Conservation (phyloP, 2,888 invertebrate species). For the Troides aeacus region DNA sequence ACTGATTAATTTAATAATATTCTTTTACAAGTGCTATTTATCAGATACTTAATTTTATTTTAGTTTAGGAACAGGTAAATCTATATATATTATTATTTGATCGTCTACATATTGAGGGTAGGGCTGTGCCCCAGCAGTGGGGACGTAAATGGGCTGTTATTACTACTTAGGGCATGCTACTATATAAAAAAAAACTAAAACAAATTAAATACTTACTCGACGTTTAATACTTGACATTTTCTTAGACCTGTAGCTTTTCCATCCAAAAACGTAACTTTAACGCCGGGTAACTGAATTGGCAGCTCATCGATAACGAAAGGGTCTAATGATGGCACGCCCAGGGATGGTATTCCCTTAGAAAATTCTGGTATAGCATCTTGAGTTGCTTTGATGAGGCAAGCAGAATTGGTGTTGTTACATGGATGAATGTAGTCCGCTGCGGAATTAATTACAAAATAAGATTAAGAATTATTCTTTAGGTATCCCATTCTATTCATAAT, state of each 20-base stretch:
- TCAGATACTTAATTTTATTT: no score
- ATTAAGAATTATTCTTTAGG: neutral
- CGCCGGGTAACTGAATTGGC: slow-evolving; percentile 71
- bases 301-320: slow-evolving; percentile 69
- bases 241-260: slow-evolving; percentile 69
- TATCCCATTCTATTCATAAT: neutral
- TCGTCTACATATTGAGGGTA: no score
- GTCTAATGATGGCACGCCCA: slow-evolving; percentile 67
- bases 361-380: slow-evolving; percentile 70
- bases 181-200: no score
- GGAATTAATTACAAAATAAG: slow-evolving; percentile 27
- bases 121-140: no score
- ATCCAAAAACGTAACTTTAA: slow-evolving; percentile 69
- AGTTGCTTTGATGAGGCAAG: slow-evolving; percentile 66
- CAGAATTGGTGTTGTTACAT: slow-evolving; percentile 66
- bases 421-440: slow-evolving; percentile 72
- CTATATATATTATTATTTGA: no score
- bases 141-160: no score
- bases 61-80: no score
- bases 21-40: no score
- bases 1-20: no score
- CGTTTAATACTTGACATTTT: slow-evolving; percentile 70
- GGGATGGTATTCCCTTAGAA: slow-evolving; percentile 62
- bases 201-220: slow-evolving; percentile 62
- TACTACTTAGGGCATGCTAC: no score